Evolutionary conservation across 2,113 vertebrate genomes (phyloP), one percentile per base, ranked within the genome.

Genomic region (Albula glossodonta): DNA sequence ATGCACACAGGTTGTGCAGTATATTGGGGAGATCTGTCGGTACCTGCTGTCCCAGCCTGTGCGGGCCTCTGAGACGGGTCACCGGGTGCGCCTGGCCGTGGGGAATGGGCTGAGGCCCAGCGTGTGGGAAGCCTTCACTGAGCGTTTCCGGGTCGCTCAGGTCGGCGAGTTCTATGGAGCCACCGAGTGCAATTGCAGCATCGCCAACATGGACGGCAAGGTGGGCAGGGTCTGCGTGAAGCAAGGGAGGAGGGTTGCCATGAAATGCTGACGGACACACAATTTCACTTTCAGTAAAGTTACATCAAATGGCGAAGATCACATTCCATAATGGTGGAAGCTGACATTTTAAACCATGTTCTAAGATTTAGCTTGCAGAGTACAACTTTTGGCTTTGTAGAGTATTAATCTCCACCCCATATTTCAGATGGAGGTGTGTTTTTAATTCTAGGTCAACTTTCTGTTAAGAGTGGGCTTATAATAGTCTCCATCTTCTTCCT

Each of bases 171-270:
- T 98, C 93, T 98, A 98, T 0, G 97, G 97, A 0, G 97, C 97
- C 84, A 98, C 97, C 0, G 97, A 98, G 87, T 98, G 97, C 87
- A 98, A 98, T 94, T 98, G 97, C 89, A 97, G 97, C 93, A 94
- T 98, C 0, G 96, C 97, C 88, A 98, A 98, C 91, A 88, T 98
- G 89, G 97, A 98, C 0, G 97, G 97, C 66, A 98, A 97, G 96
- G 97, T 97, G 13, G 82, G 2, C 0, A 3, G 86, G 22, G 2
- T 19, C 17, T 17, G 22, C 4, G 5, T 8, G 10, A 6, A 3
- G 48, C 49, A n/a, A 19, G 2, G 0, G 1, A 0, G 51, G 22
- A 48, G 22, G 6, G 5, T 6, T 22, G 51, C 6, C 22, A 8
- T 12, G 4, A 25, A 10, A 6, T 0, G 57, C 31, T 10, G 17